Percentiles rank a stretch among this genome's conserved stretches.
Evolutionary conservation across 1,140 invertebrate genomes (phyloP).

Genomic region (Drosophila trapezifrons): DNA sequence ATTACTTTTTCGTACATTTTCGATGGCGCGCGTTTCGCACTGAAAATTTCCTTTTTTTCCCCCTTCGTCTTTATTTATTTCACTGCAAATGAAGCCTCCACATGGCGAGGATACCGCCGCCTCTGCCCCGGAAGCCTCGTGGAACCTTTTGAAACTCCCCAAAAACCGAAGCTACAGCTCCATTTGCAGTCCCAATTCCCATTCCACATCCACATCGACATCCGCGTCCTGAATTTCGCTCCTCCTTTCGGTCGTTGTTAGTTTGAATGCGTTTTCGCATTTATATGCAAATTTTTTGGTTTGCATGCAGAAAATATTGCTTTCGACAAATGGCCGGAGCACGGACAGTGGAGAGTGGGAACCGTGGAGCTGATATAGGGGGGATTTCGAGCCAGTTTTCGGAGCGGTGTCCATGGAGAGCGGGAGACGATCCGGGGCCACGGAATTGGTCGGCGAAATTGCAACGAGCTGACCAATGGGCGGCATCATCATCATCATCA

Average conservation of each 20-base stretch:
- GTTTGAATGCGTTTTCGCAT: constrained; percentile 82
- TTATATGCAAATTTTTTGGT: constrained; percentile 83
- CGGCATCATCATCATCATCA: constrained; percentile 47
- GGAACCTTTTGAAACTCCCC: constrained; percentile 8
- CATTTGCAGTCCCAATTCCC: constrained; percentile 58
- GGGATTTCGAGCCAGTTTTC: constrained; percentile 37
- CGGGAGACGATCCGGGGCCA: constrained; percentile 18
- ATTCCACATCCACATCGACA: constrained; percentile 35
- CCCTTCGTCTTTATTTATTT: constrained; percentile 69
- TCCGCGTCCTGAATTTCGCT: constrained; percentile 50
- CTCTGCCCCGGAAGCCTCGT: neutral
- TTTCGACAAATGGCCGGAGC: constrained; percentile 64
- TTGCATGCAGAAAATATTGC: constrained; percentile 80
- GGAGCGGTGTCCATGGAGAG: constrained; percentile 18
- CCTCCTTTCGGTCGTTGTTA: constrained; percentile 65
- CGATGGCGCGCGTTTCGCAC: constrained; percentile 64
- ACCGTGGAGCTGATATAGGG: constrained; percentile 10
- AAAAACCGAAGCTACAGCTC: constrained; percentile 43
- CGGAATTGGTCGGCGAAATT: constrained; percentile 55
- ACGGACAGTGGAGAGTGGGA: constrained; percentile 17
- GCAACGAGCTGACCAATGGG: constrained; percentile 55
- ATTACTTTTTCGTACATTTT: constrained; percentile 83
- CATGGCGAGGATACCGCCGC: constrained; percentile 18
- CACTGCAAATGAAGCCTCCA: constrained; percentile 67
- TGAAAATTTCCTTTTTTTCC: constrained; percentile 47